These are phyloP conservation scores for Callopanchax toddi DNA, from an alignment of 2,113 vertebrate species.

Conservation along the genomic window DNA sequence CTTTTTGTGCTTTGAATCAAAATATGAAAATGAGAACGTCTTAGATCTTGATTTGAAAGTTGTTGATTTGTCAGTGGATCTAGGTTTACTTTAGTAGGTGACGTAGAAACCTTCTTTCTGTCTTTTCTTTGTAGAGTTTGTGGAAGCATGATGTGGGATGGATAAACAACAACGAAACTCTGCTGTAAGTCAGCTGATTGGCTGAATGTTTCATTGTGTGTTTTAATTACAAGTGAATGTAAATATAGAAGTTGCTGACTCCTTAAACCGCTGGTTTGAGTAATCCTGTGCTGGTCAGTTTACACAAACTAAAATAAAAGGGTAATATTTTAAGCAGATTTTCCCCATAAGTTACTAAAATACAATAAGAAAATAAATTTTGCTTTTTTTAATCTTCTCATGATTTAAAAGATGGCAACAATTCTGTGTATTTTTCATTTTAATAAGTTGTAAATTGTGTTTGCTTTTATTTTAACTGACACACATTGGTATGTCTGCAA, in stretches of 20 bases:
- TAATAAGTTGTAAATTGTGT: too few species aligned
- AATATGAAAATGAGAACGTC: not conserved
- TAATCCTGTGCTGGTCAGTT: too few species aligned
- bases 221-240: not conserved
- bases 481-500: too few species aligned
- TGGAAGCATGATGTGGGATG: slow-evolving; percentile 82
- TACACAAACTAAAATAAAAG: not conserved
- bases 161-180: slow-evolving; percentile 73
- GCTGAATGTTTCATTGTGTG: not conserved
- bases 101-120: not conserved
- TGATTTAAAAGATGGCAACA: too few species aligned
- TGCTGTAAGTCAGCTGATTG: slow-evolving; percentile 58
- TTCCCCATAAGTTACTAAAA: too few species aligned
- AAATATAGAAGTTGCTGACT: not conserved
- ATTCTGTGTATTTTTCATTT: too few species aligned
- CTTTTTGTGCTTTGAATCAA: not conserved
- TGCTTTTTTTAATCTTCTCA: too few species aligned
- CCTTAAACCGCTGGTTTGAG: too few species aligned
- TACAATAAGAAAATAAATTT: too few species aligned
- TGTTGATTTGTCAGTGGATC: not conserved
- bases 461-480: too few species aligned
- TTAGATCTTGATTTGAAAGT: not conserved
- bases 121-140: slow-evolving; percentile 67
- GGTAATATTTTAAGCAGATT: too few species aligned
- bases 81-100: not conserved